Base-by-base conservation (phyloP, 2,888 invertebrate genomes). In the Drosophila demipolita region DNA sequence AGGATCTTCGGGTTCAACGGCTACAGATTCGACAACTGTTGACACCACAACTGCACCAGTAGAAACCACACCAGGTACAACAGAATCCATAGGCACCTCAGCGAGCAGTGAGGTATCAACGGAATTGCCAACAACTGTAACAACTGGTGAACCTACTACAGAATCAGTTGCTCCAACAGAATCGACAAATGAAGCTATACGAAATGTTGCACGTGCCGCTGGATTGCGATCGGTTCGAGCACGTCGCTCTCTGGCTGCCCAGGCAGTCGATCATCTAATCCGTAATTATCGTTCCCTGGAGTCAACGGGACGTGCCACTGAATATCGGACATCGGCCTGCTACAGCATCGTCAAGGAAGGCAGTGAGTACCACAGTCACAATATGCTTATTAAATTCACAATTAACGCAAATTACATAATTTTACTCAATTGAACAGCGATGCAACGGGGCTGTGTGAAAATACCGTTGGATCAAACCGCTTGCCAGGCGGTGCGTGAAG, bases 381-480 rank as follows among this genome's bases (percentile, higher is more conserved):
- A 15, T 17, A 26, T 54, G 15, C 5, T 4, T 7, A 11, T 12
- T 17, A 1, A 38, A 17, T n/a, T 5, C 6, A 9, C n/a, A 36
- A 54, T 6, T 11, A 5, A 26, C 26, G 1, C 17, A 2, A 36
- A 38, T 53, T 8, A 45, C 23, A 3, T 3, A 4, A 2, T 23
- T 20, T 35, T 11, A 5, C 8, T 4, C 6, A 26, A 7, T n/a
- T 15, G 11, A 26, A 32, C 75, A 85, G 85, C 7, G 9, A 32
- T 71, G 3, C 54, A 80, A 3, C 87, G 83, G 3, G 92, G 92
- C 4, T 92, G 92, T 54, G 66, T 90, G 2, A 67, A 58, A 5
- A 71, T 91, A 15, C 75, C 78, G 0, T 26, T 53, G 0, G 75
- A 62, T 0, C 40, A 76, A 40, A 12, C 23, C 26, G 89, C 40